Evolutionary conservation across 2,113 vertebrate genomes (phyloP).

Genomic region (Rousettus leschenaultii): DNA sequence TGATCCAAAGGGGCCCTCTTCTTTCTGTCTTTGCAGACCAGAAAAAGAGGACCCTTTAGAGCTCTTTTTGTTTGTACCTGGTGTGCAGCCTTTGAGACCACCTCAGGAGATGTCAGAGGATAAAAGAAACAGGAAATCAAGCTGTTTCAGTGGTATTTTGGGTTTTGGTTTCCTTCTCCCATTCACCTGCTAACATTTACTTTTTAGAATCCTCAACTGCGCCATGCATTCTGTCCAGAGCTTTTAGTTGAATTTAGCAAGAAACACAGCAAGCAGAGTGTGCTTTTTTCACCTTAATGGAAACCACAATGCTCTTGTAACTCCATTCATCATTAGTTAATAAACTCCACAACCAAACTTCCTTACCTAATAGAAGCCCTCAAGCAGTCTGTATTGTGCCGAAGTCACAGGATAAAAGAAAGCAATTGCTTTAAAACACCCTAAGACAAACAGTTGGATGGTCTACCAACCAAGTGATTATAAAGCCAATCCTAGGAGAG

Average conservation of each 20-base stretch:
- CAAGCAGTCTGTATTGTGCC: background rate
- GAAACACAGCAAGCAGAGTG: too few species aligned
- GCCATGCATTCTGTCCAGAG: background rate
- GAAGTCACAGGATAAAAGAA: background rate
- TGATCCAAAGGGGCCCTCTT: background rate
- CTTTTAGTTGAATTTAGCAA: background rate
- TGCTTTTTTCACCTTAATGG: background rate
- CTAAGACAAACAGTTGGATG: background rate
- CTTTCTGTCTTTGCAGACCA: background rate
- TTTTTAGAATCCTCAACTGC: background rate
- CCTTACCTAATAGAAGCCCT: background rate
- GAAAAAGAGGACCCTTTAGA: background rate
- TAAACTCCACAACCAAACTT: background rate
- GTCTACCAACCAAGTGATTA: background rate
- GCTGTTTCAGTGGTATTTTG: background rate
- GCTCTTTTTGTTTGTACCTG: background rate
- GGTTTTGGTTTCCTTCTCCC: background rate
- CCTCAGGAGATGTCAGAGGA: background rate
- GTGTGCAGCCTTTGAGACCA: background rate
- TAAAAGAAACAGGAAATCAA: background rate
- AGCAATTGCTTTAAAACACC: background rate
- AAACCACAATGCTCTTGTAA: background rate
- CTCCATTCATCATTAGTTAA: background rate
- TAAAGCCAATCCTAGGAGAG: background rate
- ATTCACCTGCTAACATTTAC: background rate